These are phyloP conservation scores for Cydia pomonella DNA, from an alignment of 1,140 invertebrate genomes.

Conservation along the genomic window DNA sequence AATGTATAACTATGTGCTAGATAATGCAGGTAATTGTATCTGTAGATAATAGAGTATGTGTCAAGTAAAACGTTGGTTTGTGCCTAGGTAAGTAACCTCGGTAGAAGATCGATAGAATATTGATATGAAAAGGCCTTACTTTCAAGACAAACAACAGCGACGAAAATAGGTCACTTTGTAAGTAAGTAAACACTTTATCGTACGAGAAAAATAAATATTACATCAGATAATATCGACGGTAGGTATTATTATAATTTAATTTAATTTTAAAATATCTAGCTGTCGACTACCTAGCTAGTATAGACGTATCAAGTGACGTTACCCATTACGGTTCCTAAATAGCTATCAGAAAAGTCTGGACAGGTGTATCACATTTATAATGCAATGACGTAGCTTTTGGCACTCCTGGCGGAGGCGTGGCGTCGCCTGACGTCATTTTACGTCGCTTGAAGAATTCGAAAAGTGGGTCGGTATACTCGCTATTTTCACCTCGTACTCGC, in stretches of 20 bases:
- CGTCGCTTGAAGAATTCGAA: constrained; percentile 7
- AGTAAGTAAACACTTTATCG: too few species aligned
- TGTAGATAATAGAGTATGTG: too few species aligned
- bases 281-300: not conserved
- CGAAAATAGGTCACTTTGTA: too few species aligned
- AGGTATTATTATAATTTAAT: too few species aligned
- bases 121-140: too few species aligned
- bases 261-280: not conserved
- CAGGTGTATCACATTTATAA: constrained; percentile 6
- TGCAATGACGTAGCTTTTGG: constrained; percentile 8
- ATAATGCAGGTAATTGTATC: not conserved
- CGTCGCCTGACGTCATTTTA: constrained; percentile 23
- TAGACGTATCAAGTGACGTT: not conserved
- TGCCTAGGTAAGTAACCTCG: too few species aligned
- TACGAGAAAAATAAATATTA: too few species aligned
- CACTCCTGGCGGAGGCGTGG: constrained; percentile 19
- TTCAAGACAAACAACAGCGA: too few species aligned
- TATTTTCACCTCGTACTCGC: constrained; percentile 3
- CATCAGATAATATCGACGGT: too few species aligned
- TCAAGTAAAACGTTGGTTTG: too few species aligned
- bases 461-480: not conserved
- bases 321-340: not conserved
- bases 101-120: too few species aligned
- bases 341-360: constrained; percentile 5
- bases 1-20: not conserved